Percentiles rank a stretch among this genome's conserved stretches.
Evolutionary conservation across 1,140 invertebrate species (phyloP).

Genomic region (Pseudoatta argentina): DNA sequence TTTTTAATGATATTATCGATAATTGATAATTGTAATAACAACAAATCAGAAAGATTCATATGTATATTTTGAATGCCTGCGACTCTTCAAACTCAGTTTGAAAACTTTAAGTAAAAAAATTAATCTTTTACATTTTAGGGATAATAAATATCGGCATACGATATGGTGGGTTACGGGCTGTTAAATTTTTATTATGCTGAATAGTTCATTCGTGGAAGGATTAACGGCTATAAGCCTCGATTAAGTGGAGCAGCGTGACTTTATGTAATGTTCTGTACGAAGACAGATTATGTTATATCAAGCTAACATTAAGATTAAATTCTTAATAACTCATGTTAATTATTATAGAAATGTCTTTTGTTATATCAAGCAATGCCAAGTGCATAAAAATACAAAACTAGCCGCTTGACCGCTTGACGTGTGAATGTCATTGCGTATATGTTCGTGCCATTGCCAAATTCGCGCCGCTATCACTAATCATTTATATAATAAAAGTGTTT

Average conservation of each 20-base stretch:
- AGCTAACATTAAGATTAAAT: slow-evolving; percentile 28
- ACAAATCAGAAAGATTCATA: neutral
- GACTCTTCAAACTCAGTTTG: neutral
- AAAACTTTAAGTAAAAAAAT: neutral
- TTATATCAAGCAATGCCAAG: neutral
- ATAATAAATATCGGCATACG: slow-evolving; percentile 10
- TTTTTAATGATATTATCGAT: neutral
- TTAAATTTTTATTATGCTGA: slow-evolving; percentile 44
- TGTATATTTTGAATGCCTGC: neutral
- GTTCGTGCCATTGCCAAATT: too few species aligned
- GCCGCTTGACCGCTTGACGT: too few species aligned
- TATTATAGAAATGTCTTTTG: slow-evolving; percentile 28
- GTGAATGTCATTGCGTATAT: too few species aligned
- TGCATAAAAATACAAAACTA: too few species aligned
- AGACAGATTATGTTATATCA: slow-evolving; percentile 25
- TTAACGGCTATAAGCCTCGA: slow-evolving; percentile 40
- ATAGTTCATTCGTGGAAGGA: slow-evolving; percentile 42
- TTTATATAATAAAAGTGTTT: too few species aligned
- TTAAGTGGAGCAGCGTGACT: slow-evolving; percentile 41
- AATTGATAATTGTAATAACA: neutral
- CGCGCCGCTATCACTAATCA: too few species aligned
- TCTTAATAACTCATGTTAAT: slow-evolving; percentile 4
- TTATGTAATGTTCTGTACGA: slow-evolving; percentile 33
- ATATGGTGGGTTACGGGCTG: neutral
- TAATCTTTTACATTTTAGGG: neutral